These are phyloP conservation scores for Ernsta delagoae DNA, from an alignment of 2,888 invertebrate genomes.

Conservation along the genomic window DNA sequence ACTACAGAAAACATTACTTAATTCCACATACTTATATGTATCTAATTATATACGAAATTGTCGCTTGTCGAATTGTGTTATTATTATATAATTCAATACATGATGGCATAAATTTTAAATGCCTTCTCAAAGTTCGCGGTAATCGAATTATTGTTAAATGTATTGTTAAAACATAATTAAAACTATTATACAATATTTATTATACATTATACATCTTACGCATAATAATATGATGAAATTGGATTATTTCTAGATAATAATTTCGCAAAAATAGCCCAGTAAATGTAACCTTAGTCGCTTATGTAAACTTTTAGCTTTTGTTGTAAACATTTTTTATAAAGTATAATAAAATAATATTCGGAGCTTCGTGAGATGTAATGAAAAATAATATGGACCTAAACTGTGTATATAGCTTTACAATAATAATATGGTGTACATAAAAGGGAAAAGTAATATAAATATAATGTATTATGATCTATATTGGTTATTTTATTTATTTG, in stretches of 20 bases:
- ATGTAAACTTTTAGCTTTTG: conserved; percentile 37
- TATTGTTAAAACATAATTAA: too few relatives aligned
- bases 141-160: too few relatives aligned
- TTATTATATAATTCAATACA: too few relatives aligned
- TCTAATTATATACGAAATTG: too few relatives aligned
- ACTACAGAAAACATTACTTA: too few relatives aligned
- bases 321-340: conserved; percentile 40
- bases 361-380: conserved; percentile 50
- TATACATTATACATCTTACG: not conserved
- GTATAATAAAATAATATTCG: not conserved
- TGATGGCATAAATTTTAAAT: too few relatives aligned
- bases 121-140: too few relatives aligned
- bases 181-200: too few relatives aligned
- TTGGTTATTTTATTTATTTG: not conserved
- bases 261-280: conserved; percentile 4
- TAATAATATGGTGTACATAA: conserved; percentile 66
- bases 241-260: not conserved
- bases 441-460: conserved; percentile 52
- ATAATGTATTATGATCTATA: conserved; percentile 38
- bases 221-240: too few relatives aligned
- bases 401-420: conserved; percentile 71
- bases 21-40: too few relatives aligned
- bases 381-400: conserved; percentile 75
- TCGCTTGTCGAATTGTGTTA: too few relatives aligned
- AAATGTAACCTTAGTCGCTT: conserved; percentile 37